These are phyloP conservation scores for Urosaurus nigricauda DNA, from an alignment of 2,797 vertebrate species.

Conservation along the genomic window DNA sequence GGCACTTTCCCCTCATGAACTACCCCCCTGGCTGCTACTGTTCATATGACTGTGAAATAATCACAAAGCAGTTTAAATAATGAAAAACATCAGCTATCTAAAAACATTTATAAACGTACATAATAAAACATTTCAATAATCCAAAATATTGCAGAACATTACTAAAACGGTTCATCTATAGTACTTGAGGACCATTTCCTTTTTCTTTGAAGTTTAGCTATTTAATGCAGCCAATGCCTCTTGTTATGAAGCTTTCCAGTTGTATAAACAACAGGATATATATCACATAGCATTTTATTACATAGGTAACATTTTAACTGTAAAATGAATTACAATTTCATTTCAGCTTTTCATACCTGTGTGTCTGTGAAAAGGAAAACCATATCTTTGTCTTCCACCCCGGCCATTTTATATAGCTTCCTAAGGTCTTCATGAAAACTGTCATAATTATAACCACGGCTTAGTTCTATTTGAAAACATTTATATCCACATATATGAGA, in stretches of 20 bases:
- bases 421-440: conserved; percentile 91
- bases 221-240: background rate
- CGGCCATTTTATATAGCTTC: conserved; percentile 88
- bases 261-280: background rate
- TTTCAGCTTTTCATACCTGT: conserved; percentile 79
- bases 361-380: conserved; percentile 93
- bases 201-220: background rate
- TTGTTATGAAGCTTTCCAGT: background rate
- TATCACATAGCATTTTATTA: conserved; percentile 5
- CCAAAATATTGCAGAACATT: background rate
- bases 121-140: background rate
- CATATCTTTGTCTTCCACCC: conserved; percentile 86
- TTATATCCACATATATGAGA: conserved; percentile 88
- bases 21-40: background rate
- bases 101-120: background rate
- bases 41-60: background rate
- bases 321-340: conserved; percentile 1
- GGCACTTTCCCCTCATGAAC: background rate
- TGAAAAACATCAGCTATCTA: background rate
- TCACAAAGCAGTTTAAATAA: conserved; percentile 1
- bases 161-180: background rate
- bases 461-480: conserved; percentile 90
- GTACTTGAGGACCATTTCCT: background rate
- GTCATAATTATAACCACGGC: conserved; percentile 88
- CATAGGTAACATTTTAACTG: background rate